Evolutionary conservation across 2,797 vertebrate genomes (phyloP).

Genomic region (Phaenicophaeus curvirostris): DNA sequence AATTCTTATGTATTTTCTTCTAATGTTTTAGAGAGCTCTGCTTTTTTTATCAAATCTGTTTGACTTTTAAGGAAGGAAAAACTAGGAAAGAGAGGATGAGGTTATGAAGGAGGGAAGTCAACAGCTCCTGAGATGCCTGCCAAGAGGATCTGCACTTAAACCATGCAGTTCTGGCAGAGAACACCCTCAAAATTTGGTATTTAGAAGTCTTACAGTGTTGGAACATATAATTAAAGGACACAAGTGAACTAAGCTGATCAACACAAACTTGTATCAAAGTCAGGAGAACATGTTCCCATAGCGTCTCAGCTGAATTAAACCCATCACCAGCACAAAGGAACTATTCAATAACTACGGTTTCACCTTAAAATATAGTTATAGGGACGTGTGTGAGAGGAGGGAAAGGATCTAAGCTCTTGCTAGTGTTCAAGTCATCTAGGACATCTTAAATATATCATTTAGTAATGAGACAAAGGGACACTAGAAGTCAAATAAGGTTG

Average conservation of each 20-base stretch:
- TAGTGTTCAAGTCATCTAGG: not conserved
- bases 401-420: not conserved
- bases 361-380: not conserved
- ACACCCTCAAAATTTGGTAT: conserved; percentile 35
- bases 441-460: not conserved
- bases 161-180: conserved; percentile 30
- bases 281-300: not conserved
- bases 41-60: not conserved
- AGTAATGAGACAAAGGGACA: not conserved
- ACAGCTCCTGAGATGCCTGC: conserved; percentile 25
- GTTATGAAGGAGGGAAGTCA: conserved; percentile 17
- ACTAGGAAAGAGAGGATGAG: not conserved
- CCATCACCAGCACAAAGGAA: not conserved
- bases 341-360: not conserved
- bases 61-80: conserved; percentile 8
- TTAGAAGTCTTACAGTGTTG: conserved; percentile 10
- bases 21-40: not conserved
- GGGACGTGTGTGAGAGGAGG: not conserved
- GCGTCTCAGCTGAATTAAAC: not conserved
- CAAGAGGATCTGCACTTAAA: conserved; percentile 39
- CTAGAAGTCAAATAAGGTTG: not conserved
- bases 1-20: not conserved
- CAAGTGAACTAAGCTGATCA: conserved; percentile 13
- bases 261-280: not conserved
- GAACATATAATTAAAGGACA: conserved; percentile 8